Conservation (phyloP, 92 coral and sea anemone genomes). For the Galaxea fascicularis region DNA sequence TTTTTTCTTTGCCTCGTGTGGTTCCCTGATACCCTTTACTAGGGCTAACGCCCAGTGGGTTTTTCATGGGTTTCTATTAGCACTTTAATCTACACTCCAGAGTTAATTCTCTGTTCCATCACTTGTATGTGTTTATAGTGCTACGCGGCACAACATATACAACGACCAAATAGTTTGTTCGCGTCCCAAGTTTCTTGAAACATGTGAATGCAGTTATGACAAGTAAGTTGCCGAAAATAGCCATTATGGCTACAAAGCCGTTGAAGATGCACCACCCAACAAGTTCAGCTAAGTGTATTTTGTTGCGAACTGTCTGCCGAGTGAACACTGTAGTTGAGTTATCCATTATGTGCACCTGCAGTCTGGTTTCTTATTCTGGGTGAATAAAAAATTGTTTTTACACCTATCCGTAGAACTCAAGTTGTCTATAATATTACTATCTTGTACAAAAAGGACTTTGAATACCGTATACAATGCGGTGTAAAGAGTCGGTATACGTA, state of each 20-base stretch:
- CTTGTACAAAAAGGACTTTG: background rate
- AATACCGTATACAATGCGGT: background rate
- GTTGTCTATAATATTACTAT: background rate
- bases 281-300: slow-evolving; percentile 15
- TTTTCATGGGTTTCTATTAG: no score
- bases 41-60: no score
- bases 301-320: background rate
- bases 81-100: no score
- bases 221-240: slow-evolving; percentile 20
- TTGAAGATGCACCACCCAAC: slow-evolving; percentile 18
- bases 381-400: background rate
- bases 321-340: slow-evolving; percentile 11
- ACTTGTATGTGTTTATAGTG: no score
- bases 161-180: slow-evolving; percentile 23
- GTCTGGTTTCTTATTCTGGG: background rate
- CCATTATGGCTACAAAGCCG: slow-evolving; percentile 26
- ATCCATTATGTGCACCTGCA: slow-evolving; percentile 2
- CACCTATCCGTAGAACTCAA: background rate
- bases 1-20: no score
- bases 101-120: no score
- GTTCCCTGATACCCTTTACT: no score
- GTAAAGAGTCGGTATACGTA: no score
- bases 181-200: slow-evolving; percentile 37
- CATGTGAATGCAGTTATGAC: slow-evolving; percentile 13
- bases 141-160: no score